Conservation (phyloP, 2,797 vertebrate genomes). For the Hozukius guyotensis region DNA sequence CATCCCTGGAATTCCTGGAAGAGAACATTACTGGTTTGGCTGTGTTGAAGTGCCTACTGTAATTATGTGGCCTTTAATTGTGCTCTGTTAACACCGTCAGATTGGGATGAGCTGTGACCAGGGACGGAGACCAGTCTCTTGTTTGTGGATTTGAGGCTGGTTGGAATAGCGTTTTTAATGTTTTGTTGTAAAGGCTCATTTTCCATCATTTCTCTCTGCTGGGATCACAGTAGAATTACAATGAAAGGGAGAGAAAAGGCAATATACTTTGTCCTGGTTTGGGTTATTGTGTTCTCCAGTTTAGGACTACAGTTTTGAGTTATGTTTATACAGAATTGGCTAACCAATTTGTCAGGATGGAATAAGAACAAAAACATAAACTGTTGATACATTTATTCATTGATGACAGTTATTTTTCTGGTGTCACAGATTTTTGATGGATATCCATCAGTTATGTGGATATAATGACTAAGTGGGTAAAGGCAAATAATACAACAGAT, state of each 20-base stretch:
- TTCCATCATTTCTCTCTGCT: constrained; percentile 6
- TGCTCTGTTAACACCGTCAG: constrained; percentile 74
- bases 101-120: constrained; percentile 69
- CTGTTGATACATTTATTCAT: background rate
- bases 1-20: constrained; percentile 81
- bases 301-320: background rate
- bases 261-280: background rate
- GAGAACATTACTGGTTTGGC: constrained; percentile 81
- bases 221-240: background rate
- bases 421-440: background rate
- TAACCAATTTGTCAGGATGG: background rate
- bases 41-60: constrained; percentile 75
- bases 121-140: constrained; percentile 39
- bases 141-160: constrained; percentile 42
- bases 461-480: background rate
- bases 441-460: background rate
- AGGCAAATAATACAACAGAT: background rate
- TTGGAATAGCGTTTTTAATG: constrained; percentile 14
- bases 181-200: constrained; percentile 25
- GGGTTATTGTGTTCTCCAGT: background rate
- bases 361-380: background rate
- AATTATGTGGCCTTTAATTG: constrained; percentile 82
- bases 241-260: background rate
- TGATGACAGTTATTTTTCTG: background rate
- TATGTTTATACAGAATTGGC: background rate